Evolutionary conservation across 2,113 vertebrate species (phyloP).

Genomic region (Channa maculata): DNA sequence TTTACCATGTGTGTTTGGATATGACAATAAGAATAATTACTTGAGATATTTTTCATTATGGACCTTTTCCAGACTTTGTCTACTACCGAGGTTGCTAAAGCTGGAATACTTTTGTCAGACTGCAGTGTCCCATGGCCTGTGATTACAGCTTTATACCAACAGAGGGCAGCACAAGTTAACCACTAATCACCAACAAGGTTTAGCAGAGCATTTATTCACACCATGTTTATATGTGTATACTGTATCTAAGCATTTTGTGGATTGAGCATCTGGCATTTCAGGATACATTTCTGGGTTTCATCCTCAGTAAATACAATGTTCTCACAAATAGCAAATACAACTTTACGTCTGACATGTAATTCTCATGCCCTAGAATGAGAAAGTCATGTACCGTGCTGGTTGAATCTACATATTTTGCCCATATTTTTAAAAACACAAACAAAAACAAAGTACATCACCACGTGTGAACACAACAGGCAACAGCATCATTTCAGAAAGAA

Average conservation of each 20-base stretch:
- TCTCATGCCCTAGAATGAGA: background rate
- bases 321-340: background rate
- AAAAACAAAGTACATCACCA: background rate
- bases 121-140: background rate
- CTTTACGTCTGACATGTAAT: background rate
- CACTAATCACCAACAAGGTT: background rate
- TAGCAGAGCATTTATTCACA: background rate
- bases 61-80: slow-evolving; percentile 29
- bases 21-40: slow-evolving; percentile 35
- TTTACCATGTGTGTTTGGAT: slow-evolving; percentile 39
- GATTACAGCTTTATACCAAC: slow-evolving; percentile 18
- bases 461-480: too few relatives aligned
- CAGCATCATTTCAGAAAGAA: too few relatives aligned
- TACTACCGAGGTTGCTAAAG: background rate
- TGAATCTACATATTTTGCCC: too few relatives aligned
- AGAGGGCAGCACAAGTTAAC: slow-evolving; percentile 62
- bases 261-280: too few relatives aligned
- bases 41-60: slow-evolving; percentile 37
- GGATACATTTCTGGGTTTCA: too few relatives aligned
- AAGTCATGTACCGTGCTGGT: background rate
- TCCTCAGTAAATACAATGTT: too few relatives aligned
- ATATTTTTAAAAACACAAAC: background rate
- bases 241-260: too few relatives aligned
- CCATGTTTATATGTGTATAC: background rate
- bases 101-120: background rate